Conservation (phyloP, 2,797 vertebrate species). For the Cryptoprocta ferox region DNA sequence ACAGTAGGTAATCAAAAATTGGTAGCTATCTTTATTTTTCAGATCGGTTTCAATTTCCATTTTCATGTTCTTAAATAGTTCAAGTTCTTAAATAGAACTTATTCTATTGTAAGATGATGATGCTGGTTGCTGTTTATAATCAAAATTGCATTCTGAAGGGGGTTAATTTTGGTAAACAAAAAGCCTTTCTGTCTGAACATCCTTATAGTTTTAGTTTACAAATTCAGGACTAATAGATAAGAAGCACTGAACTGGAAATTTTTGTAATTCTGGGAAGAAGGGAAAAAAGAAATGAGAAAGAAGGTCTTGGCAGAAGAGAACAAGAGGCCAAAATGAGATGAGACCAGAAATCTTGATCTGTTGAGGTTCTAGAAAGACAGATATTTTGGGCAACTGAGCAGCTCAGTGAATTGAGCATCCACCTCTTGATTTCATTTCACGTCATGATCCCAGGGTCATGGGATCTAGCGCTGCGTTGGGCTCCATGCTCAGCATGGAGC, state of each 20-base stretch:
- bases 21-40: background rate
- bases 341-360: background rate
- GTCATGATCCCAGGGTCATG: too few species aligned
- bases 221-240: background rate
- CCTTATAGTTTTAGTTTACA: background rate
- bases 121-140: background rate
- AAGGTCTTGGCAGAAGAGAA: background rate
- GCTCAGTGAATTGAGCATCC: too few species aligned
- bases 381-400: background rate
- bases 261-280: background rate
- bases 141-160: constrained; percentile 30
- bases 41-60: background rate
- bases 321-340: background rate
- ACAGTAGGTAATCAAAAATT: constrained; percentile 25
- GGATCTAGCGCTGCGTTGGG: too few species aligned
- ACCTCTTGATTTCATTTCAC: too few species aligned
- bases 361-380: background rate
- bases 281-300: background rate
- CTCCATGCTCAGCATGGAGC: too few species aligned
- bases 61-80: too few species aligned
- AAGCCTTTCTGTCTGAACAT: background rate
- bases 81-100: background rate
- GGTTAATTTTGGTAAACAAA: background rate
- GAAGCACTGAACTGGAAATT: background rate
- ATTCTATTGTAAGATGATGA: background rate